A percentile compares a stretch with the other conserved stretches of the same genome.
phyloP scores from a whole-genome alignment of 2,888 invertebrate genomes.

The Caenorhabditis angaria region DNA sequence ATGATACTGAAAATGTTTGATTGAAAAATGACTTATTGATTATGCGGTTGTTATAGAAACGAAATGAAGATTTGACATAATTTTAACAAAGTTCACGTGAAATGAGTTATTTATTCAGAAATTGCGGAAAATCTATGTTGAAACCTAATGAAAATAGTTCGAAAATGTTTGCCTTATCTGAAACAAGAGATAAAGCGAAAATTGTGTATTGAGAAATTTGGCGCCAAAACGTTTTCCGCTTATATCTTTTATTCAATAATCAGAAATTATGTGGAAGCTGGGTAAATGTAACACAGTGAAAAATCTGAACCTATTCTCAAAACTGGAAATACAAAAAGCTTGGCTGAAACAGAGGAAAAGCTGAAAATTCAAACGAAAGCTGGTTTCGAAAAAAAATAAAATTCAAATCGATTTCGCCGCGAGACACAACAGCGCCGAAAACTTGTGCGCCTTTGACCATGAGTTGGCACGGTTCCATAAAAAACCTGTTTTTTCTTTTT shows the following conservation, averaged over 20 bases:
- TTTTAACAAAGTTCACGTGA: too few species aligned
- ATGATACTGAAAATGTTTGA: not conserved
- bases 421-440: slow-evolving; percentile 28
- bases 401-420: slow-evolving; percentile 14
- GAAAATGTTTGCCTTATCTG: too few species aligned
- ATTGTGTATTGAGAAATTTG: too few species aligned
- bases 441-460: slow-evolving; percentile 36
- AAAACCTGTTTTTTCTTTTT: slow-evolving; percentile 14
- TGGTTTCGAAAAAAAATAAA: not conserved
- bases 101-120: too few species aligned
- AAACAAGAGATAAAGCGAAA: too few species aligned
- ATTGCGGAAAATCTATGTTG: too few species aligned
- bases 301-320: not conserved
- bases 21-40: too few species aligned
- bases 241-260: too few species aligned
- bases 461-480: slow-evolving; percentile 32
- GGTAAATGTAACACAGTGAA: not conserved
- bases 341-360: not conserved
- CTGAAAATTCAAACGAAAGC: not conserved
- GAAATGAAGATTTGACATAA: not conserved
- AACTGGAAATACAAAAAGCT: not conserved
- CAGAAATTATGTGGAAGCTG: too few species aligned
- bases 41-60: not conserved
- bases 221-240: too few species aligned
- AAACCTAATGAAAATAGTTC: too few species aligned